phyloP scores from a whole-genome alignment of 2,113 vertebrate species.

The Scortum barcoo region DNA sequence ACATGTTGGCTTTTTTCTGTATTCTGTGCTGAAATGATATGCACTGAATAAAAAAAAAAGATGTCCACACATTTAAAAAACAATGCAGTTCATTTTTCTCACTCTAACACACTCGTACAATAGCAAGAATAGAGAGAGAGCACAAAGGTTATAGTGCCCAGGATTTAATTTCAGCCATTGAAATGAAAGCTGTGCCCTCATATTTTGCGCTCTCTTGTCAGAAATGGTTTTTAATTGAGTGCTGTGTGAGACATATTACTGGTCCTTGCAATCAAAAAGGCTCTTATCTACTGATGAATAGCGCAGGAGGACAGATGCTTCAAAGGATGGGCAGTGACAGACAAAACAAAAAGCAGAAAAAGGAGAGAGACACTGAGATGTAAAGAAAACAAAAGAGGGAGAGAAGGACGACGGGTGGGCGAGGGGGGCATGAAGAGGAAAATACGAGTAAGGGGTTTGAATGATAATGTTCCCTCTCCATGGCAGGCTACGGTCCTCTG shows the following conservation, averaged over 20 bases:
- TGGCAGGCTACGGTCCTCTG: constrained; percentile 60
- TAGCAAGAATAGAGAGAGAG: neutral
- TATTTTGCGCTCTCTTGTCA: constrained; percentile 23
- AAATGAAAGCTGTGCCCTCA: constrained; percentile 42
- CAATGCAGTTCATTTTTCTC: constrained; percentile 9
- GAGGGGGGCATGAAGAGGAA: constrained; percentile 33
- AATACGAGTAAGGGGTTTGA: constrained; percentile 64
- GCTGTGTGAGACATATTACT: constrained; percentile 36
- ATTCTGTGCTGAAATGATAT: neutral
- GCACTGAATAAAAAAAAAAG: constrained; percentile 6
- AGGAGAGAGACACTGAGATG: constrained; percentile 13
- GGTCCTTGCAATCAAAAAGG: constrained; percentile 48
- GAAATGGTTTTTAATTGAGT: constrained; percentile 55
- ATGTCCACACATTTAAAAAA: constrained; percentile 1
- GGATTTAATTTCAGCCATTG: constrained; percentile 41
- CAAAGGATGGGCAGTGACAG: constrained; percentile 44
- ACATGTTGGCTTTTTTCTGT: neutral
- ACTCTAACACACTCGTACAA: constrained; percentile 3
- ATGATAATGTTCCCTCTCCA: constrained; percentile 59
- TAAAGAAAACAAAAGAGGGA: constrained; percentile 5
- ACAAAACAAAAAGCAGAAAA: constrained; percentile 37
- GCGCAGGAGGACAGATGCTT: constrained; percentile 54
- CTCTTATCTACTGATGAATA: constrained; percentile 67
- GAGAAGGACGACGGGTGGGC: neutral
- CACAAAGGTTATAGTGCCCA: constrained; percentile 12